phyloP scores from a whole-genome alignment of 2,113 vertebrate genomes.

The Callorhinus ursinus region DNA sequence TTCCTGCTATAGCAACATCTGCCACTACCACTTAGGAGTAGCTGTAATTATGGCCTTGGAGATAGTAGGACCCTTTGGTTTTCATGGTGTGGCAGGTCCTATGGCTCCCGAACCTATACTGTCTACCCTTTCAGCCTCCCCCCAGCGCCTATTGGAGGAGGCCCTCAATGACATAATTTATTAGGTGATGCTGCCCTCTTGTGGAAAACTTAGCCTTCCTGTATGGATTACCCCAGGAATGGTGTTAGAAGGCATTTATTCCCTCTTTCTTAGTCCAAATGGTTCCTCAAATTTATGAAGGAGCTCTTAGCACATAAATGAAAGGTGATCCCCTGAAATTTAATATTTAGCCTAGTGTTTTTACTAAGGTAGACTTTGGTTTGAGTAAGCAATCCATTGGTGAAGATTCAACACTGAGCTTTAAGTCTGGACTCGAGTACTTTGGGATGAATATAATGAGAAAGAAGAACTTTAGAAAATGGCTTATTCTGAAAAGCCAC shows the following conservation, averaged over 20 bases:
- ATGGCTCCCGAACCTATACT: neutral
- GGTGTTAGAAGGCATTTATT: neutral
- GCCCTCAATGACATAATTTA: slow-evolving; percentile 36
- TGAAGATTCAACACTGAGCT: slow-evolving; percentile 21
- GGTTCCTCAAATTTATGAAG: slow-evolving; percentile 52
- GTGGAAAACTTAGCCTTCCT: slow-evolving; percentile 56
- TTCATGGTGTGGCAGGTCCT: neutral
- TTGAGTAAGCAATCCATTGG: slow-evolving; percentile 52
- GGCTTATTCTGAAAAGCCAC: slow-evolving; percentile 29
- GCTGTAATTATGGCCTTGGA: neutral
- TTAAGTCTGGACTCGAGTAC: neutral
- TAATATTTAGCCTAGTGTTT: slow-evolving; percentile 28
- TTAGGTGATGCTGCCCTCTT: slow-evolving; percentile 74
- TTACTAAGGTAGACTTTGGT: slow-evolving; percentile 10
- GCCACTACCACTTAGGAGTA: slow-evolving; percentile 4
- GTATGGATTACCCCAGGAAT: neutral
- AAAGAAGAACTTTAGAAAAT: slow-evolving; percentile 23
- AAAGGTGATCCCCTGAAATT: neutral
- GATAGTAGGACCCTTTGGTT: neutral
- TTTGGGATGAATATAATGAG: slow-evolving; percentile 1
- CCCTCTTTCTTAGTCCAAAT: neutral
- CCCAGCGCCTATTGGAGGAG: neutral
- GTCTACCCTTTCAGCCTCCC: neutral
- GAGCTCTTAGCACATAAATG: slow-evolving; percentile 20
- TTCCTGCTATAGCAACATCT: neutral